A percentile compares a stretch with the other conserved stretches of the same genome.
Evolutionary conservation across 2,113 vertebrate genomes (phyloP).

Genomic region (Leptobrachium leishanense): DNA sequence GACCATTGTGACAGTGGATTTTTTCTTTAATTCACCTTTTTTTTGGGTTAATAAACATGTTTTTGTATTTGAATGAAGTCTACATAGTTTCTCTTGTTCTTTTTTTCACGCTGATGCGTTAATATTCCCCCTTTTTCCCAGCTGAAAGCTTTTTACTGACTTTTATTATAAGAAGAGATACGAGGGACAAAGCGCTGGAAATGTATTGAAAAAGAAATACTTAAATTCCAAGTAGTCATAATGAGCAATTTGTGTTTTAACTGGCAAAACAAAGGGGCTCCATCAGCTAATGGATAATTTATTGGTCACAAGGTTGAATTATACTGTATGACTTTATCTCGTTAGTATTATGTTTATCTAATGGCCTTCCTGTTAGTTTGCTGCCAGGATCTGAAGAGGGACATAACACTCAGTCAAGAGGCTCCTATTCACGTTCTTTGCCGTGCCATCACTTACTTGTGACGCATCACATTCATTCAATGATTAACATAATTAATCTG

Average conservation of each 20-base stretch:
- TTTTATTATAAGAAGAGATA: no score
- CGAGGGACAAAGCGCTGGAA: no score
- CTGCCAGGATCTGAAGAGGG: not conserved
- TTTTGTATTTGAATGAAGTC: no score
- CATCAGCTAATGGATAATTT: not conserved
- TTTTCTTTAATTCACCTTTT: no score
- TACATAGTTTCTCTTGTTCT: no score
- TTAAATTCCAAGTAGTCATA: not conserved
- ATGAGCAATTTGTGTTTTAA: not conserved
- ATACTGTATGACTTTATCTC: not conserved
- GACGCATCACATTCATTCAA: not conserved
- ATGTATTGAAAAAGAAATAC: not conserved
- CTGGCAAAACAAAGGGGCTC: not conserved
- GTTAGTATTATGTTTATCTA: not conserved
- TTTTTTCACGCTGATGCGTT: no score
- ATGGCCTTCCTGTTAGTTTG: not conserved
- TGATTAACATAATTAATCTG: not conserved
- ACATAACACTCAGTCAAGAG: not conserved
- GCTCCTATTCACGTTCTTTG: no score
- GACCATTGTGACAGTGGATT: no score
- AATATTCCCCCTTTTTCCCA: no score
- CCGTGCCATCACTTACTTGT: not conserved
- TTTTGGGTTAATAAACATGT: no score
- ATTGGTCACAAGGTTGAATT: not conserved
- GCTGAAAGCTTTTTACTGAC: no score